These are phyloP conservation scores for Synanthedon tipuliformis DNA, from an alignment of 2,888 invertebrate species.

Conservation along the genomic window DNA sequence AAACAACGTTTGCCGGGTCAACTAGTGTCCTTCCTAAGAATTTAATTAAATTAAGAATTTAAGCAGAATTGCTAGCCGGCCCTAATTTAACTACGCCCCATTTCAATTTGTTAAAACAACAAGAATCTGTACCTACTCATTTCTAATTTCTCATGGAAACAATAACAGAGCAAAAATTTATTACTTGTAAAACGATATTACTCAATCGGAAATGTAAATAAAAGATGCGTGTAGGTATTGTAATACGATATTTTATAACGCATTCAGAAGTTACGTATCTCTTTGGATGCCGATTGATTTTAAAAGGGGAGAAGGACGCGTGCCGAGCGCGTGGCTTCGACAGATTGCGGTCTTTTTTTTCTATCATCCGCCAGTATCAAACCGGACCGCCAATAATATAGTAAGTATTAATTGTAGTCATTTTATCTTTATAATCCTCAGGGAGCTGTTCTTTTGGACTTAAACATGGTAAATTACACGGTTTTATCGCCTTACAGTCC, in stretches of 20 bases:
- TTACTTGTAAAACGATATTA: constrained; percentile 44
- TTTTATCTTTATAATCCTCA: constrained; percentile 17
- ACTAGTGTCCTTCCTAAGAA: too few relatives aligned
- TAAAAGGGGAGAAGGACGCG: constrained; percentile 35
- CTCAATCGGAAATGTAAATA: constrained; percentile 64
- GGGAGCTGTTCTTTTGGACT: constrained; percentile 15
- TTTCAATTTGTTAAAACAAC: too few relatives aligned
- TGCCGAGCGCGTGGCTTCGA: constrained; percentile 47
- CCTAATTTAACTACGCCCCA: too few relatives aligned
- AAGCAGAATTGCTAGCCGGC: too few relatives aligned
- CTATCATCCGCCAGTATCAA: constrained; percentile 7
- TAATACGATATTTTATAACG: constrained; percentile 55
- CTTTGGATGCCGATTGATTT: constrained; percentile 49
- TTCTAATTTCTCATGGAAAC: constrained; percentile 27
- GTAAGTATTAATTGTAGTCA: constrained; percentile 35
- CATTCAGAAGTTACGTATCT: constrained; percentile 47
- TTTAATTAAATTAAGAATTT: too few relatives aligned
- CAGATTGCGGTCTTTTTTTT: constrained; percentile 36
- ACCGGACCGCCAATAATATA: constrained; percentile 14
- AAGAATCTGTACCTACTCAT: too few relatives aligned
- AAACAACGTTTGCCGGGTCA: too few relatives aligned
- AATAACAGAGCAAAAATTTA: constrained; percentile 39
- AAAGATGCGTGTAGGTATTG: constrained; percentile 42
- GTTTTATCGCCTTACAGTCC: neutral
- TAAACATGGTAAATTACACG: constrained; percentile 21